Evolutionary conservation across 1,140 invertebrate species (phyloP), one percentile per base, ranked within the genome.

Genomic region (Lasaia peninsularis): DNA sequence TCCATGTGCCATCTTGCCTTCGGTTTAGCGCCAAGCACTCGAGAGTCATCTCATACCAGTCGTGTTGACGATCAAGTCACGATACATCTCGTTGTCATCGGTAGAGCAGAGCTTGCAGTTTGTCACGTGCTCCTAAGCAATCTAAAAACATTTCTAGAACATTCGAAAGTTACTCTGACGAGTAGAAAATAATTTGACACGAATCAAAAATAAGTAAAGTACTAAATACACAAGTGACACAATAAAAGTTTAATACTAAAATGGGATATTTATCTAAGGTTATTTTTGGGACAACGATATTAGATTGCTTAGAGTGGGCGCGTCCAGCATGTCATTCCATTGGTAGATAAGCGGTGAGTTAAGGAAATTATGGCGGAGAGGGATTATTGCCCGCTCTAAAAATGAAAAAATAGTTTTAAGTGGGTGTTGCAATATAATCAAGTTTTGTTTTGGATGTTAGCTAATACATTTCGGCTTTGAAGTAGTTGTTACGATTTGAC

Each of bases 281-380:
- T 21, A 37, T 16, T 37, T 20, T 48, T 48, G 1, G 11, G 9
- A 20, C 11, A 48, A 48, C 11, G 63, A 57, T 37, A 62, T 75
- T 68, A 75, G 78, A 80, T 83, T 84, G 85, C 85, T 88, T 85
- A 79, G 80, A 72, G 69, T 69, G 59, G 51, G 64, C 63, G 80
- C 80, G 76, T 71, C 66, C 62, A 67, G 74, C 69, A 78, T 78
- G 73, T 85, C 81, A 83, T 88, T 86, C 81, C 80, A 86, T 83
- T 71, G 81, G 78, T 88, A 87, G 81, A 58, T 80, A 74, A 72
- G 71, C 85, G 85, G 83, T 88, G 85, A 88, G 85, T 85, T 85
- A 71, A 84, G 69, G 76, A 81, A 80, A 78, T 82, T 86, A 73
- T 88, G 85, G 83, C 80, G 85, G 82, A 82, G 85, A 88, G 85